A percentile compares a stretch with the other conserved stretches of the same genome.
Conservation (phyloP, 2,888 invertebrate genomes). For the Ophonus ardosiacus region DNA sequence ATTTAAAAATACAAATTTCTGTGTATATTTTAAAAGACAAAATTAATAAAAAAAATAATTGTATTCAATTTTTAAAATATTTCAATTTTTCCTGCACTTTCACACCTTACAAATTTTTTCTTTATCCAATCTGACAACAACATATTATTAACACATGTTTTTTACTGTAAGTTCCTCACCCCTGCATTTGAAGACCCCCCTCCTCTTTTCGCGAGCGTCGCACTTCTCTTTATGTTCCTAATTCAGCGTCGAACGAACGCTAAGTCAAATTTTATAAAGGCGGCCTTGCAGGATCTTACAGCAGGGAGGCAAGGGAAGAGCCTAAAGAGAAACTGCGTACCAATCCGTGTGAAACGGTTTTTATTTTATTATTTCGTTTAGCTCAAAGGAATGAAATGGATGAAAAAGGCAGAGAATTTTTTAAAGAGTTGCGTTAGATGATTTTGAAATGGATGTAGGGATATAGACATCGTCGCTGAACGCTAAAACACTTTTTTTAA, state of each 20-base stretch:
- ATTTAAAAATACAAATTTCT: too few species aligned
- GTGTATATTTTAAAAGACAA: too few species aligned
- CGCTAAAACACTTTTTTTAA: not conserved
- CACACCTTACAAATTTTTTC: not conserved
- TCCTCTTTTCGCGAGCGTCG: constrained; percentile 1
- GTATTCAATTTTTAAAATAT: too few species aligned
- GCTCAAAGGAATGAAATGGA: constrained; percentile 42
- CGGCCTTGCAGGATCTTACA: constrained; percentile 32
- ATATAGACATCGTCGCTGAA: not conserved
- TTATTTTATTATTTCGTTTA: constrained; percentile 55
- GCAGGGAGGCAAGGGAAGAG: not conserved
- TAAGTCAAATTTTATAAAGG: constrained; percentile 61
- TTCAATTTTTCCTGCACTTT: too few species aligned
- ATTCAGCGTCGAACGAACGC: constrained; percentile 56
- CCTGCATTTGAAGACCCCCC: not conserved
- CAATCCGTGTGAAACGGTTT: constrained; percentile 54
- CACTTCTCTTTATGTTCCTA: constrained; percentile 55
- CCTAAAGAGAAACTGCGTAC: constrained; percentile 27
- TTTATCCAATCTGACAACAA: not conserved
- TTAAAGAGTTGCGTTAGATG: constrained; percentile 40
- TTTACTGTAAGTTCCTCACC: constrained; percentile 27
- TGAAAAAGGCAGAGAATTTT: constrained; percentile 47
- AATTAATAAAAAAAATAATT: too few species aligned
- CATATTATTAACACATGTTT: constrained; percentile 58
- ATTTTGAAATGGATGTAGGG: constrained; percentile 25